Conservation (phyloP, 2,888 invertebrate genomes). For the Microdon myrmicae region DNA sequence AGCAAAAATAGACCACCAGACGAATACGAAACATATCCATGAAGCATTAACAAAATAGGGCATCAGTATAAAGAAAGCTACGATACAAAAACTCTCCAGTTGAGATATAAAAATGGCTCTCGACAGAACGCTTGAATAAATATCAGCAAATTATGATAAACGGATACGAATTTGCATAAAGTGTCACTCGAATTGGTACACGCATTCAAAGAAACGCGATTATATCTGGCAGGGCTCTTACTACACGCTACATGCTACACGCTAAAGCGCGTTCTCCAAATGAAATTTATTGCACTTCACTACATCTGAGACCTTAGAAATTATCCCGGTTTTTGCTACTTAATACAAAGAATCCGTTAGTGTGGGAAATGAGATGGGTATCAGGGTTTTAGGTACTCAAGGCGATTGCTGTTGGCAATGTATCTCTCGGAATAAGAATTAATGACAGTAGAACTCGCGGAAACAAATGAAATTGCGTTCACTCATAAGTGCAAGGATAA, state of each 20-base stretch:
- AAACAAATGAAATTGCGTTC: slow-evolving; percentile 44
- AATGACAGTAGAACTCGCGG: slow-evolving; percentile 32
- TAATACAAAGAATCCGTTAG: slow-evolving; percentile 21
- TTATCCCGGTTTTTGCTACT: slow-evolving; percentile 36
- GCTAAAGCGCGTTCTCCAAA: slow-evolving; percentile 19
- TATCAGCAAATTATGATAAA: slow-evolving; percentile 40
- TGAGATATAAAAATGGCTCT: slow-evolving; percentile 17
- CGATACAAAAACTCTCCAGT: background rate
- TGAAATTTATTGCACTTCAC: slow-evolving; percentile 40
- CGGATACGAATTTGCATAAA: slow-evolving; percentile 46
- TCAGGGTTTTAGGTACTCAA: background rate
- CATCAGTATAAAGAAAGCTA: background rate
- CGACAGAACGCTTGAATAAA: slow-evolving; percentile 23
- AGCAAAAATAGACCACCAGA: no score
- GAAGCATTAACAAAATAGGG: background rate
- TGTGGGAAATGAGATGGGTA: slow-evolving; percentile 4
- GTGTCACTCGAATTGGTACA: slow-evolving; percentile 39
- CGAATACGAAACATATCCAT: no score
- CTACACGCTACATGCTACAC: slow-evolving; percentile 1
- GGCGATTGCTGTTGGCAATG: slow-evolving; percentile 21
- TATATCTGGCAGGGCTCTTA: slow-evolving; percentile 3
- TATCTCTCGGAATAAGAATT: slow-evolving; percentile 35
- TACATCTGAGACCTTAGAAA: slow-evolving; percentile 45
- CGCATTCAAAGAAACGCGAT: slow-evolving; percentile 8
- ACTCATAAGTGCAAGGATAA: slow-evolving; percentile 41